phyloP scores from a whole-genome alignment of 1,140 invertebrate species.

The Grapholita molesta region DNA sequence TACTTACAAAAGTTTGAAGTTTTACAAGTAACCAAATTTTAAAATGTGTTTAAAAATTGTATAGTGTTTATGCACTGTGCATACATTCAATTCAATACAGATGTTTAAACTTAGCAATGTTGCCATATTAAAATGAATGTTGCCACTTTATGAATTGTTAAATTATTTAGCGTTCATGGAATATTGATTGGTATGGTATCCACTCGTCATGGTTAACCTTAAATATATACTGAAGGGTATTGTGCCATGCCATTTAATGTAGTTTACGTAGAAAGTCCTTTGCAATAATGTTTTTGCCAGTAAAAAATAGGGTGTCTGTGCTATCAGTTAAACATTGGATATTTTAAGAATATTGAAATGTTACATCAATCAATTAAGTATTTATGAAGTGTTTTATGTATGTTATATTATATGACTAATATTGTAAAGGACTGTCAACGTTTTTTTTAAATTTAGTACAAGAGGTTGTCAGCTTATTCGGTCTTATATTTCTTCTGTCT shows the following conservation, averaged over 20 bases:
- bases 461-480: neutral
- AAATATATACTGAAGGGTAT: neutral
- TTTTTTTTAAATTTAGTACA: neutral
- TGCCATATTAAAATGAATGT: constrained; percentile 16
- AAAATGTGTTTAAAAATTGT: neutral
- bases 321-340: neutral
- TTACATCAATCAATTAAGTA: neutral
- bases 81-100: neutral
- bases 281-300: neutral
- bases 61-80: neutral
- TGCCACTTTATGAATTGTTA: constrained; percentile 15
- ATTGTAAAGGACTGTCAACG: neutral
- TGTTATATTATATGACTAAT: neutral
- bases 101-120: neutral
- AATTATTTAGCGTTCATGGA: constrained; percentile 10
- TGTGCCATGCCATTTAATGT: constrained; percentile 5
- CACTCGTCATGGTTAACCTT: neutral
- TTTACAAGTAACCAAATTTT: neutral
- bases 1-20: neutral
- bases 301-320: neutral
- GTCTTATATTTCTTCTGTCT: neutral
- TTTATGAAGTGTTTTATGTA: neutral
- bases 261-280: neutral
- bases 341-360: neutral
- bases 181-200: neutral